A percentile compares a stretch with the other conserved stretches of the same genome.
Conservation (phyloP, 2,888 invertebrate genomes). For the Tricholauxania praeusta region DNA sequence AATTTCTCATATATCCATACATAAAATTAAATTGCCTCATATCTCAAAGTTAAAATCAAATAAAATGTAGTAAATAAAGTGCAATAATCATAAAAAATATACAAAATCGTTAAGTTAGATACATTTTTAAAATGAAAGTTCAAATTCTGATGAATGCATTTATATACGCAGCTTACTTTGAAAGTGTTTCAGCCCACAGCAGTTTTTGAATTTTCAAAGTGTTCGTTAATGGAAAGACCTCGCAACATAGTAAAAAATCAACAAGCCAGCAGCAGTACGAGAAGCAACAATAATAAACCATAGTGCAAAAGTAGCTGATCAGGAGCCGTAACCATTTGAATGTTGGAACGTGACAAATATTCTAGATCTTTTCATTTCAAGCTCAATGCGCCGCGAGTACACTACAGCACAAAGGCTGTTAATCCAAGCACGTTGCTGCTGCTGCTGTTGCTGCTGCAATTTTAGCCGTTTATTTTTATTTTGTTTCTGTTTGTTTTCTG, state of each 20-base stretch:
- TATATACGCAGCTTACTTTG: no score
- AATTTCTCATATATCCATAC: no score
- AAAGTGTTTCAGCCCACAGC: no score
- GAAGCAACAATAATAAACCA: neutral
- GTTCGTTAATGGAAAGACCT: neutral
- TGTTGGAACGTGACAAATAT: conserved; percentile 50
- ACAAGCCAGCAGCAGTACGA: neutral
- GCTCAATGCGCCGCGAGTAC: neutral
- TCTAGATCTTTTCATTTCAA: conserved; percentile 42
- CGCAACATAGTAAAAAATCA: neutral
- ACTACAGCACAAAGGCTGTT: neutral
- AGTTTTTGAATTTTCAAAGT: neutral
- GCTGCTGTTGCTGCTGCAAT: conserved; percentile 15
- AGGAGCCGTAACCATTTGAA: conserved; percentile 36
- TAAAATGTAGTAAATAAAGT: no score
- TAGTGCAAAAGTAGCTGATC: conserved; percentile 6
- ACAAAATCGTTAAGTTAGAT: no score
- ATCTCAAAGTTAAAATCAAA: no score
- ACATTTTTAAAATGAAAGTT: no score
- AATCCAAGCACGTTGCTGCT: conserved; percentile 19
- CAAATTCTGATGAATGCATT: no score
- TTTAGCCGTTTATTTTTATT: neutral
- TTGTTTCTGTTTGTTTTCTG: conserved; percentile 8
- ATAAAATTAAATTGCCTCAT: no score
- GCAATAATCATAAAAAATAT: no score